Percentiles rank a stretch among this genome's conserved stretches.
These are phyloP conservation scores for Mythimna vitellina DNA, from an alignment of 2,888 invertebrate genomes.

Conservation along the genomic window DNA sequence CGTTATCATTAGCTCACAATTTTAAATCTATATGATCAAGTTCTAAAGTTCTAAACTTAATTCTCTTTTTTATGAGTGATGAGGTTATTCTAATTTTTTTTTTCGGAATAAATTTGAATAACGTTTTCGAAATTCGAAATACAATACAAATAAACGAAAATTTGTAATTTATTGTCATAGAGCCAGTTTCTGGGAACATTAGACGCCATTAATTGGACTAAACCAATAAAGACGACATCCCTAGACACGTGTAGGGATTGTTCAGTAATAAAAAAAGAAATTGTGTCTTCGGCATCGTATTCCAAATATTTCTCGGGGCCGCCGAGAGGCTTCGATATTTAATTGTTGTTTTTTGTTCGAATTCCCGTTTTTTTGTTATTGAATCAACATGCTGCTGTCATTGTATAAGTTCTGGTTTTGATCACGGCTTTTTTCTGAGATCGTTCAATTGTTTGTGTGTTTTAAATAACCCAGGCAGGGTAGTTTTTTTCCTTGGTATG, in stretches of 20 bases:
- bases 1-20: constrained; percentile 50
- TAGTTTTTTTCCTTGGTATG: constrained; percentile 77
- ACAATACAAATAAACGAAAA: constrained; percentile 75
- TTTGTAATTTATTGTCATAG: constrained; percentile 81
- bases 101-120: constrained; percentile 58
- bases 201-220: constrained; percentile 87
- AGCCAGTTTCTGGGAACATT: constrained; percentile 82
- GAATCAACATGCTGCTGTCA: constrained; percentile 90
- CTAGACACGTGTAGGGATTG: constrained; percentile 83
- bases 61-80: constrained; percentile 58
- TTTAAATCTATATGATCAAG: constrained; percentile 33
- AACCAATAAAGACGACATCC: constrained; percentile 89
- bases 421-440: constrained; percentile 82
- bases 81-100: constrained; percentile 26
- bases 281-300: constrained; percentile 76
- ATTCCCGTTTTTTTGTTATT: constrained; percentile 90
- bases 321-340: constrained; percentile 80
- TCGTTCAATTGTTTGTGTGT: constrained; percentile 88
- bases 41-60: constrained; percentile 41
- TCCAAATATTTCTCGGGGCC: constrained; percentile 88
- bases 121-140: constrained; percentile 63
- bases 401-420: constrained; percentile 88
- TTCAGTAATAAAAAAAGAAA: constrained; percentile 74
- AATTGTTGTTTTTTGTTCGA: constrained; percentile 90
- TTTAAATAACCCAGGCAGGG: constrained; percentile 81